A percentile compares a stretch with the other conserved stretches of the same genome.
These are phyloP conservation scores for Coilia nasus DNA, from an alignment of 2,797 vertebrate genomes.

Conservation along the genomic window DNA sequence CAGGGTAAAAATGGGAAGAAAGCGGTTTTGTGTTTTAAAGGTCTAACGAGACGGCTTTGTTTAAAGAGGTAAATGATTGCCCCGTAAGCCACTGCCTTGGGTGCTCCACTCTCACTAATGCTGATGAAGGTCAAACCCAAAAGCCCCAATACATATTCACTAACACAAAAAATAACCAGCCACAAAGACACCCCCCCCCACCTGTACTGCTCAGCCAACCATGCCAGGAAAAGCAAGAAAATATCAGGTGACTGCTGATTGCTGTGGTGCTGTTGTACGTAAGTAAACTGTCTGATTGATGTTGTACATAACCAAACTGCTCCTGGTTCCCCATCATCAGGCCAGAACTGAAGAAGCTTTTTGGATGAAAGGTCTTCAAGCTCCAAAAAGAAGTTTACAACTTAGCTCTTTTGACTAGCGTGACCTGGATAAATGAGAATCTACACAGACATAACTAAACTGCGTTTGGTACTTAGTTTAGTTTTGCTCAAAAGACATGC, in stretches of 20 bases:
- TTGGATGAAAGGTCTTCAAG: no score
- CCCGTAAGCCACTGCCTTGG: conserved; percentile 56
- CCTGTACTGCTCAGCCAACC: neutral
- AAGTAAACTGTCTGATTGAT: no score
- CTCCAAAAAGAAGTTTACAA: no score
- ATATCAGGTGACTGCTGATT: neutral
- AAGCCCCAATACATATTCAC: conserved; percentile 49
- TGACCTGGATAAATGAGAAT: no score
- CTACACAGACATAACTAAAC: no score
- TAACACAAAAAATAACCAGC: neutral
- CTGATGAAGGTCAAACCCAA: conserved; percentile 72
- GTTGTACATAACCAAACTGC: no score
- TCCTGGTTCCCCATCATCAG: no score
- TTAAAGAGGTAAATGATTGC: conserved; percentile 62
- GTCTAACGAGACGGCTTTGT: conserved; percentile 56
- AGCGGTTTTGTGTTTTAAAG: conserved; percentile 1
- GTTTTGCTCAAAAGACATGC: neutral
- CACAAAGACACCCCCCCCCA: no score
- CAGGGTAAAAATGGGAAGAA: neutral
- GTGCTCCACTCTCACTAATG: conserved; percentile 58
- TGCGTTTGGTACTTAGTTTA: neutral
- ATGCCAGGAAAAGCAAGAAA: neutral
- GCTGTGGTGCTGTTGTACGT: no score
- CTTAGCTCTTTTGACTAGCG: no score
- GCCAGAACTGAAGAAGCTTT: no score